phyloP scores from a whole-genome alignment of 2,888 invertebrate genomes.

The Hirtodrosophila duncani region DNA sequence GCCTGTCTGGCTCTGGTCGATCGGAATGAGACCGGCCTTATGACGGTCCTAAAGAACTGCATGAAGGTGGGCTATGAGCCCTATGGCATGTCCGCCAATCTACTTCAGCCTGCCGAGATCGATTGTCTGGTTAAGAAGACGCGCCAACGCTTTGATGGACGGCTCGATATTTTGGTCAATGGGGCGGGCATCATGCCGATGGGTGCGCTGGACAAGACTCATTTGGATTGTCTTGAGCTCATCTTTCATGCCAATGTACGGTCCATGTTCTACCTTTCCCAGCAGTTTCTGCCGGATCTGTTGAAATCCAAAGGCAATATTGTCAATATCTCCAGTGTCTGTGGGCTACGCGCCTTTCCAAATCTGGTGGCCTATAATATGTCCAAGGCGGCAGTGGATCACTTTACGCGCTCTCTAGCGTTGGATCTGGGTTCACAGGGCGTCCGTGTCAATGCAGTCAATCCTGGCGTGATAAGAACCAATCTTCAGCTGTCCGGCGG shows the following conservation, averaged over 20 bases:
- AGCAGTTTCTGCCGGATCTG: constrained; percentile 86
- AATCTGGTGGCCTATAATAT: constrained; percentile 92
- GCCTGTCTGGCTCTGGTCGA: constrained; percentile 41
- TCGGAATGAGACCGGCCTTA: constrained; percentile 83
- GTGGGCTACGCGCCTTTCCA: constrained; percentile 91
- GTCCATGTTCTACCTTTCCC: constrained; percentile 85
- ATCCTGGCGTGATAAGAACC: constrained; percentile 89
- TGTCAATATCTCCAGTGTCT: constrained; percentile 95
- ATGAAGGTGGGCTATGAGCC: constrained; percentile 1
- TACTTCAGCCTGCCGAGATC: neutral
- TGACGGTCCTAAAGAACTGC: constrained; percentile 79
- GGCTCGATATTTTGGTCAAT: constrained; percentile 89
- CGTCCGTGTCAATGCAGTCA: constrained; percentile 92
- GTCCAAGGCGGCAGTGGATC: constrained; percentile 95
- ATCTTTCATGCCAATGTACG: constrained; percentile 90
- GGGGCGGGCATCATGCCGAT: constrained; percentile 90
- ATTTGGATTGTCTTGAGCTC: constrained; percentile 89
- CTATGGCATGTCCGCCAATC: constrained; percentile 1
- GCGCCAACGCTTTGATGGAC: constrained; percentile 79
- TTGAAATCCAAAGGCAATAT: constrained; percentile 88
- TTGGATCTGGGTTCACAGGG: constrained; percentile 87
- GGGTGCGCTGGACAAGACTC: constrained; percentile 89
- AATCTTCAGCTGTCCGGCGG: constrained; percentile 81
- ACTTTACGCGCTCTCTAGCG: constrained; percentile 92
- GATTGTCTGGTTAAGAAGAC: constrained; percentile 80